Evolutionary conservation across 2,888 invertebrate species (phyloP), one percentile per base, ranked within the genome.

Genomic region (Stegana nigrithorax): DNA sequence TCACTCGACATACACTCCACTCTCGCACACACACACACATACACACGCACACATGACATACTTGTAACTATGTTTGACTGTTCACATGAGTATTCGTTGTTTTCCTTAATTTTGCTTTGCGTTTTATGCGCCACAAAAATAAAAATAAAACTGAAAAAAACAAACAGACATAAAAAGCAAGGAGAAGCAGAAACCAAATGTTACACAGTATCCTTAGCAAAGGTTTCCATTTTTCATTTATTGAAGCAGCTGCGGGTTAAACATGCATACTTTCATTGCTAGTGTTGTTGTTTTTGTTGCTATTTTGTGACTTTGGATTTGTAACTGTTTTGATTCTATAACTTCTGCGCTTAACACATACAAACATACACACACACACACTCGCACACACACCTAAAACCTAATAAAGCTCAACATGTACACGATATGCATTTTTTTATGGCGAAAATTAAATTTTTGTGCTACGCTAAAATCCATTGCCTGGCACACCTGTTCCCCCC

Each of bases 1-100:
- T 36, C n/a, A 3, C 12, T 36, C 59, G 67, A 58, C 60, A 59
- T 29, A 59, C 70, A 27, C 57, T 32, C 50, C 51, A 26, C 50
- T 47, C 65, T 19, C 51, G 61, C 62, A 26, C 63, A 57, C 63
- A 57, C n/a, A 36, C 10, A n/a, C 12, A 36, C 36, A 36, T 7
- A 10, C 10, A 5, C 10, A 36, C 36, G n/a, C 36, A 36, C n/a
- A 36, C 10, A 36, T n/a, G 10, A 36, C 10, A 36, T 7, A n/a
- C n/a, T 36, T 36, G n/a, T 36, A 36, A n/a, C 10, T 36, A 14
- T 14, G 47, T 17, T 47, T 25, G 21, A n/a, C 32, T 32, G 1
- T 12, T 21, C 23, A 47, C 47, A 47, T 47, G 47, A 25, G n/a
- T 32, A 14, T 32, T n/a, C 21, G 53, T 55, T 36, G 14, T 51